A percentile compares a stretch with the other conserved stretches of the same genome.
Conservation (phyloP, 2,888 invertebrate genomes). For the Tubulanus polymorphus region DNA sequence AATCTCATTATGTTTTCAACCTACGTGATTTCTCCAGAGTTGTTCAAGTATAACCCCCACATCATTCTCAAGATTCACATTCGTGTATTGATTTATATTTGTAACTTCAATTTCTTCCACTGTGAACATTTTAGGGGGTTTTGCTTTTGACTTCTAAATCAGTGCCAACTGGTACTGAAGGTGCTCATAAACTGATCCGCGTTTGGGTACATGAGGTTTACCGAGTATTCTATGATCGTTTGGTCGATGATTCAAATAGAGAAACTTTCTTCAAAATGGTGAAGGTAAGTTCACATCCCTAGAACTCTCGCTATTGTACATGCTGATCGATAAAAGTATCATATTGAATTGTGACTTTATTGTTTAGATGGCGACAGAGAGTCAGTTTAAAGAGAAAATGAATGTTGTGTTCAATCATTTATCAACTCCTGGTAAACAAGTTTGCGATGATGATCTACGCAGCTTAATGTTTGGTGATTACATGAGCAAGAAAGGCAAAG, state of each 20-base stretch:
- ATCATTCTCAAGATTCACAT: background rate
- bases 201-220: conserved; percentile 53
- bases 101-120: background rate
- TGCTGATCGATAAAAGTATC: too few relatives aligned
- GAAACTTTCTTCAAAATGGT: conserved; percentile 45
- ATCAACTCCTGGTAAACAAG: conserved; percentile 33
- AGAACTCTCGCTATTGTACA: too few relatives aligned
- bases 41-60: conserved; percentile 42
- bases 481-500: conserved; percentile 32
- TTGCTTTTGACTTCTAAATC: conserved; percentile 37
- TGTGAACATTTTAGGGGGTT: conserved; percentile 34
- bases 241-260: conserved; percentile 45
- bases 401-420: conserved; percentile 42
- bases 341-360: background rate
- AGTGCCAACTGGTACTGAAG: conserved; percentile 36
- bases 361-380: conserved; percentile 37
- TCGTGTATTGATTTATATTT: background rate
- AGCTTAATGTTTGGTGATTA: conserved; percentile 52
- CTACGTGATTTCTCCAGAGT: conserved; percentile 51
- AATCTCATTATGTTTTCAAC: conserved; percentile 53
- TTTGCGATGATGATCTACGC: conserved; percentile 45
- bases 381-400: conserved; percentile 49
- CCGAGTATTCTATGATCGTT: conserved; percentile 50
- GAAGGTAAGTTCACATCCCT: conserved; percentile 44
- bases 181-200: conserved; percentile 40